phyloP scores from a whole-genome alignment of 2,888 invertebrate genomes.

The Xestia sexstrigata region DNA sequence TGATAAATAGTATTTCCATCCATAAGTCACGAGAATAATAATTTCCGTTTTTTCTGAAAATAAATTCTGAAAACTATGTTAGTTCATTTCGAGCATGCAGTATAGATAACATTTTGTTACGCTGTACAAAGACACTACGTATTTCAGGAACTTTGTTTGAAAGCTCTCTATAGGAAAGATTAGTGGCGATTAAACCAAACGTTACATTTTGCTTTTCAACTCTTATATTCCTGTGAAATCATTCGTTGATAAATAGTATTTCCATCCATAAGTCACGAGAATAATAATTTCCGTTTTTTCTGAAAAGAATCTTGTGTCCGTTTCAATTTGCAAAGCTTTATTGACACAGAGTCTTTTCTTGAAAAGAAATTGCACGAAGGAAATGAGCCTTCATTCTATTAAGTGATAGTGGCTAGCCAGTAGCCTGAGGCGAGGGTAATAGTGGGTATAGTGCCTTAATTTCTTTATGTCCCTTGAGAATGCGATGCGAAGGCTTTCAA shows the following conservation, averaged over 20 bases:
- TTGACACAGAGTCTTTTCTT: slow-evolving; percentile 43
- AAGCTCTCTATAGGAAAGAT: not conserved
- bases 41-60: slow-evolving; percentile 28
- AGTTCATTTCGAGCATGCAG: not conserved
- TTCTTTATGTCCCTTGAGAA: slow-evolving; percentile 41
- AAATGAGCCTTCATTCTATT: slow-evolving; percentile 45
- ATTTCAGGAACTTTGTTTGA: not conserved
- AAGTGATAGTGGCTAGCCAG: slow-evolving; percentile 23
- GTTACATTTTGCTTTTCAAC: not conserved
- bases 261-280: slow-evolving; percentile 54
- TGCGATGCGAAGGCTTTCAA: slow-evolving; percentile 13
- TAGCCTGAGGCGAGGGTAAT: slow-evolving; percentile 20
- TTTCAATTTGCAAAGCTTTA: slow-evolving; percentile 54
- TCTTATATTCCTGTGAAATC: not conserved
- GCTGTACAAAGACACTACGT: not conserved
- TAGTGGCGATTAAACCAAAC: not conserved
- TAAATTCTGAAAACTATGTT: too few species aligned
- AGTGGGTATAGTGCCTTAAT: slow-evolving; percentile 44
- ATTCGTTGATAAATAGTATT: slow-evolving; percentile 25
- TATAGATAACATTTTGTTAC: not conserved
- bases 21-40: slow-evolving; percentile 33
- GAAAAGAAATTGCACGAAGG: slow-evolving; percentile 41
- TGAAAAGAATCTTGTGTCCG: slow-evolving; percentile 37
- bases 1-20: slow-evolving; percentile 47
- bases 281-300: slow-evolving; percentile 31